Base-by-base conservation (phyloP, 2,797 vertebrate genomes). In the Rhinophrynus dorsalis region DNA sequence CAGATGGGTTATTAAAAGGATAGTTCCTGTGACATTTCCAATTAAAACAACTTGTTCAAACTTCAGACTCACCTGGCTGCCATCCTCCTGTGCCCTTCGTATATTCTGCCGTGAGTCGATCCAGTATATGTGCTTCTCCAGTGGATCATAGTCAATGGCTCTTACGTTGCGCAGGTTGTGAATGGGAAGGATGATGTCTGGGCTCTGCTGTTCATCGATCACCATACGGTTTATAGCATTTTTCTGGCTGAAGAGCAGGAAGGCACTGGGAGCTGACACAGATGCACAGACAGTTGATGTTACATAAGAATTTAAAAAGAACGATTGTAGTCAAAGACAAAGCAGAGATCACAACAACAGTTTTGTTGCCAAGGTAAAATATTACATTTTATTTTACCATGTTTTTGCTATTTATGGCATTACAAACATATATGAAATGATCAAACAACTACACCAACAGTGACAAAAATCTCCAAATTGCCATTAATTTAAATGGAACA, bases 201-300 rank as follows among this genome's bases (percentile, higher is more conserved):
- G 97, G 13, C 96, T 98, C 89, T 99, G 96, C 76, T 97, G 95
- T 82, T 98, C 97, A 15, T 99, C 97, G 0, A 99, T 94, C 77
- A 99, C 96, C 97, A 99, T 99, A 9, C 97, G 93, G 76, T 95
- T 99, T 35, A 99, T 97, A 1, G 96, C 95, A 0, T 92, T 94
- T 81, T 96, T 98, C 85, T 99, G 97, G 73, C 96, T 98, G 90
- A 99, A 99, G 68, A 99, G 85, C 81, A 99, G 88, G 83, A 99
- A 98, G 5, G 94, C 94, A 0, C 94, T 96, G 2, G 96, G 97
- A 32, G 96, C 96, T 98, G 88, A 26, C 1, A 52, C 2, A 18
- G 6, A 40, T 40, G 12, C 37, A 38, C 1, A 20, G 20, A 20
- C 17, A 20, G 6, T 6, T 38, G 2, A 17, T n/a, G n/a, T n/a